These are phyloP conservation scores for Nothoprocta perdicaria DNA, from an alignment of 2,113 vertebrate genomes.

Conservation along the genomic window DNA sequence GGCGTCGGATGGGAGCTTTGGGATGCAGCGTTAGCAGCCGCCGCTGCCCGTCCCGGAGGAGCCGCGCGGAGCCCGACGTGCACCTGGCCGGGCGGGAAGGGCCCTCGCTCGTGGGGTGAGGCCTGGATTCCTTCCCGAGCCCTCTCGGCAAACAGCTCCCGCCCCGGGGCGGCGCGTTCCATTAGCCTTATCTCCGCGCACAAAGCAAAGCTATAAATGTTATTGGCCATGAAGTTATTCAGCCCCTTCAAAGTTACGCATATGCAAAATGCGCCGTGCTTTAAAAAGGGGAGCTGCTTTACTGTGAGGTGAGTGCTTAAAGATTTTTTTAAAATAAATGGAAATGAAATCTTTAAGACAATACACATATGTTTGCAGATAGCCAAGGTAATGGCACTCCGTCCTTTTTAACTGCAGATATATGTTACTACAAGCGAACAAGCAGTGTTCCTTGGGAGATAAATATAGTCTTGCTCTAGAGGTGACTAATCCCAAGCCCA, in stretches of 20 bases:
- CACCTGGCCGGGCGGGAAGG: constrained; percentile 58
- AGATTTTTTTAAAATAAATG: neutral
- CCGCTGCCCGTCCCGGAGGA: neutral
- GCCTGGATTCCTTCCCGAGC: constrained; percentile 64
- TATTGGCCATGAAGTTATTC: constrained; percentile 72
- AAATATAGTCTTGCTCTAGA: neutral
- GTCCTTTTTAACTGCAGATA: neutral
- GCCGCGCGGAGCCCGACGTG: neutral
- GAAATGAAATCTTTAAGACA: neutral
- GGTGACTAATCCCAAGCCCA: neutral
- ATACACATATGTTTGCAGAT: neutral
- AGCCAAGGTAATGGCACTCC: neutral
- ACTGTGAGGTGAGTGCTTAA: neutral
- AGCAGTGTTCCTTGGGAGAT: neutral
- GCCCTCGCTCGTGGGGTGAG: constrained; percentile 25
- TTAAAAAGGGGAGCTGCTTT: neutral
- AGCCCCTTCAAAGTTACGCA: constrained; percentile 46
- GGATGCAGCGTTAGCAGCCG: neutral
- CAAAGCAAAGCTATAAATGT: constrained; percentile 65
- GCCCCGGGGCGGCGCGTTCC: constrained; percentile 66
- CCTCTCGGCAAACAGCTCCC: constrained; percentile 65
- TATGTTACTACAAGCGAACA: neutral
- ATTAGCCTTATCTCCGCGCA: constrained; percentile 62
- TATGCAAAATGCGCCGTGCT: constrained; percentile 41
- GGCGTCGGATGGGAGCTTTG: constrained; percentile 30